Evolutionary conservation across 1,140 invertebrate species (phyloP), one percentile per base, ranked within the genome.

Genomic region (Triops cancriformis): DNA sequence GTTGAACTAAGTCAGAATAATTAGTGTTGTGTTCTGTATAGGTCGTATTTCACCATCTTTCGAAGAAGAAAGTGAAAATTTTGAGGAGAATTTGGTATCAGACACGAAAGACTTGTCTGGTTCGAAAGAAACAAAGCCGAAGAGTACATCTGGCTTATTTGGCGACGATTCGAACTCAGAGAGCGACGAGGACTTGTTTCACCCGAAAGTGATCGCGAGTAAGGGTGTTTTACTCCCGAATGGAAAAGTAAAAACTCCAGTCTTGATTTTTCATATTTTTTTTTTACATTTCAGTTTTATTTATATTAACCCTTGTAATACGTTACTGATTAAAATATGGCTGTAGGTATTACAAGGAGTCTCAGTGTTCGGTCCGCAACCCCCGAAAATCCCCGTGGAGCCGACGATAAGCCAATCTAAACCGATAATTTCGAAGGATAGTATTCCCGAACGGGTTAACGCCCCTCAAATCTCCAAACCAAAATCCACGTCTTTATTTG

Each of bases 171-270:
- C 18, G 28, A 31, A 76, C 74, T 28, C 37, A 27, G 74, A 76
- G 12, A 76, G 27, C 37, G 74, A 76, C 37, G 74, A 76, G 5
- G 74, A 76, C 37, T 76, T 76, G 74, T 76, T 76, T 76, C n/a
- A 64, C 51, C 51, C 51, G 18, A 64, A 64, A 64, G 6, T 14
- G 51, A 64, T 6, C 14, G 51, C 14, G 10, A 64, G 14, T 5
- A 64, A 64, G 23, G 6, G 5, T 18, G 51, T 23, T n/a, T 18
- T 64, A 64, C 4, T 64, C 51, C 10, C 51, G 9, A 64, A 18
- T 23, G 51, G 51, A 64, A 64, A 64, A 23, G 51, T 64, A 64
- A 23, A 12, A 4, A 4, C 31, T 2, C 31, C 7, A 4, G 31
- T 4, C 31, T 9, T 64, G 6, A 23, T 12, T 64, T 64, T 23